Evolutionary conservation across 1,140 invertebrate species (phyloP).

Genomic region (Diabrotica undecimpunctata): DNA sequence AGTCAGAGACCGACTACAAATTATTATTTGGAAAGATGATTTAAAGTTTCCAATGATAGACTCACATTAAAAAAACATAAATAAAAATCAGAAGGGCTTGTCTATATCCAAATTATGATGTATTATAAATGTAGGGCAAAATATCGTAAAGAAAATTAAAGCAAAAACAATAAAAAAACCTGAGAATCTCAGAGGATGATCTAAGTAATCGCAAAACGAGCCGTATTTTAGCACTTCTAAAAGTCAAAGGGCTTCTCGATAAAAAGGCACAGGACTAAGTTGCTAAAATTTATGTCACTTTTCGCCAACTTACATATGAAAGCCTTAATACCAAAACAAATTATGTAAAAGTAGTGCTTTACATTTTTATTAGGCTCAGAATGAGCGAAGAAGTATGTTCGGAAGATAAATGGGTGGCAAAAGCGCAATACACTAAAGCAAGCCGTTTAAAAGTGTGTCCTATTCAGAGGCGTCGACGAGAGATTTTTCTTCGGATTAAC

Average conservation of each 20-base stretch:
- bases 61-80: too few species aligned
- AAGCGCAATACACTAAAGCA: conserved; percentile 24
- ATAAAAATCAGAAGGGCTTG: too few species aligned
- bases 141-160: too few species aligned
- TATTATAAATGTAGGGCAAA: too few species aligned
- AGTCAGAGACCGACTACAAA: too few species aligned
- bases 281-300: conserved; percentile 16
- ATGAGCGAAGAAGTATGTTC: conserved; percentile 36
- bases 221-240: conserved; percentile 7
- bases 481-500: background rate
- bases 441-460: conserved; percentile 28
- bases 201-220: background rate
- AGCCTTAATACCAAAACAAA: conserved; percentile 45
- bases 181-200: too few species aligned
- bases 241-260: conserved; percentile 6
- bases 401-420: conserved; percentile 41
- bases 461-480: background rate
- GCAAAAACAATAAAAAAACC: too few species aligned
- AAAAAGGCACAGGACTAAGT: background rate
- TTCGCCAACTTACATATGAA: conserved; percentile 22
- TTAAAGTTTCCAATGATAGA: too few species aligned
- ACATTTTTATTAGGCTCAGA: conserved; percentile 45
- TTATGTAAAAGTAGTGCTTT: conserved; percentile 46
- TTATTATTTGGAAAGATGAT: too few species aligned
- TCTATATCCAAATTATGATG: too few species aligned